phyloP scores from a whole-genome alignment of 23 tunicate species.

The Aplidium turbinatum region DNA sequence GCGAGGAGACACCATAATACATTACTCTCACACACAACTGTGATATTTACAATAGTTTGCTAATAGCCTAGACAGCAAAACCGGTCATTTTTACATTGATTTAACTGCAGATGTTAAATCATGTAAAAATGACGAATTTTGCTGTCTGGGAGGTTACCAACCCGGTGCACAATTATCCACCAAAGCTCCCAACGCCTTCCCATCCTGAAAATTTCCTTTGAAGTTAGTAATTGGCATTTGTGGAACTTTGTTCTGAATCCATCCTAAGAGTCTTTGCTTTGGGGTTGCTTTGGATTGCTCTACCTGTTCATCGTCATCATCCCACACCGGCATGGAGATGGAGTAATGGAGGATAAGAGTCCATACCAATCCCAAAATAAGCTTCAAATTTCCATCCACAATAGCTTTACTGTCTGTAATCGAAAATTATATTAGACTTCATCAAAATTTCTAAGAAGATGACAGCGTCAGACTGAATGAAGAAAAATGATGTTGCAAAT shows the following conservation, averaged over 20 bases:
- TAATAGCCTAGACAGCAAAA: too few species aligned
- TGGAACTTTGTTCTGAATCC: conserved; percentile 98
- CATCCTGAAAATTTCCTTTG: conserved; percentile 89
- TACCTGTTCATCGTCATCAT: conserved; percentile 73
- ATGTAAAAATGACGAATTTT: too few species aligned
- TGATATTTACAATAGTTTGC: too few species aligned
- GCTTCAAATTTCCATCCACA: conserved; percentile 95
- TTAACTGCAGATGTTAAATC: too few species aligned
- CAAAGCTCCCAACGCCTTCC: conserved; percentile 91
- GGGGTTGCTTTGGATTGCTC: conserved; percentile 60
- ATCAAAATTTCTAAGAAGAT: too few species aligned
- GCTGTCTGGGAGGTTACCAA: conserved; percentile 20
- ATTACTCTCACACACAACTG: too few species aligned
- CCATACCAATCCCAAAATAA: conserved; percentile 95
- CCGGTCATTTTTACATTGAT: too few species aligned
- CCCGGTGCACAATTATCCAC: conserved; percentile 98
- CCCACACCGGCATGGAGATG: conserved; percentile 89
- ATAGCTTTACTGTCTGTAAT: conserved; percentile 96
- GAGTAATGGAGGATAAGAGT: conserved; percentile 96
- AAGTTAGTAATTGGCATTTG: conserved; percentile 94
- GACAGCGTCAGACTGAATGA: too few species aligned
- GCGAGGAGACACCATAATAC: too few species aligned
- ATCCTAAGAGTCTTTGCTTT: conserved; percentile 90
- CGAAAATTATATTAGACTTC: too few species aligned
- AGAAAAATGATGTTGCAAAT: too few species aligned